Base-by-base conservation (phyloP, 2,113 vertebrate genomes). In the Pollimyrus isidori region DNA sequence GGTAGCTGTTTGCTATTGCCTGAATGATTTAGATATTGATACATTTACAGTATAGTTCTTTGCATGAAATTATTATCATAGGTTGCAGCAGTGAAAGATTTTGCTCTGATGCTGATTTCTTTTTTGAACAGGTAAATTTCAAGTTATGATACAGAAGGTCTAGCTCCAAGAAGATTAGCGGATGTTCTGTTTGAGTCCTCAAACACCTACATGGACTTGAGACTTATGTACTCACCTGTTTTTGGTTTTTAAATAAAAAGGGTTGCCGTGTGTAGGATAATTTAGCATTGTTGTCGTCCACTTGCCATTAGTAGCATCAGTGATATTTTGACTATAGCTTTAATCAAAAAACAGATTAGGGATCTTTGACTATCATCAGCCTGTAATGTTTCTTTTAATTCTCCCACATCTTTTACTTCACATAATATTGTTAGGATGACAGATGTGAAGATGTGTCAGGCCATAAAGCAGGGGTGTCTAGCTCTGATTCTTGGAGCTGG, bases 131-230 rank as follows among this genome's bases (percentile, higher is more conserved):
- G 98, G 98, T 95, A 99, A 99, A 97, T 99, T 99, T 95, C 98
- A 99, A 93, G 97, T 99, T 92, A 99, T 99, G 97, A 98, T 99
- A 94, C 97, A 99, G 96, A 99, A 99, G 94, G 94, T 96, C 88
- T 98, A 97, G 92, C 92, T 88, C 26, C 49, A 11, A 88, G 23
- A 91, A 53, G 87, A 52, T 87, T 21, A 52, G 9, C 48, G 88
- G 86, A 48, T 39, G 30, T 46, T n/a, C 42, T n/a, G 11, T 69
- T 45, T 62, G 39, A 88, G 17, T 23, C 80, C 80, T 39, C 76
- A 56, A 52, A n/a, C 52, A 23, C 21, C 30, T 69, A 65, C 83
- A 7, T 26, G 76, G 45, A 42, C 88, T 87, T 87, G 86, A 88
- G 90, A 21, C 76, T 89, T 45, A 21, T 48, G 15, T 21, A 48